Percentiles rank a stretch among this genome's conserved stretches.
These are phyloP conservation scores for Macrobrachium nipponense DNA, from an alignment of 1,140 invertebrate genomes.

Conservation along the genomic window DNA sequence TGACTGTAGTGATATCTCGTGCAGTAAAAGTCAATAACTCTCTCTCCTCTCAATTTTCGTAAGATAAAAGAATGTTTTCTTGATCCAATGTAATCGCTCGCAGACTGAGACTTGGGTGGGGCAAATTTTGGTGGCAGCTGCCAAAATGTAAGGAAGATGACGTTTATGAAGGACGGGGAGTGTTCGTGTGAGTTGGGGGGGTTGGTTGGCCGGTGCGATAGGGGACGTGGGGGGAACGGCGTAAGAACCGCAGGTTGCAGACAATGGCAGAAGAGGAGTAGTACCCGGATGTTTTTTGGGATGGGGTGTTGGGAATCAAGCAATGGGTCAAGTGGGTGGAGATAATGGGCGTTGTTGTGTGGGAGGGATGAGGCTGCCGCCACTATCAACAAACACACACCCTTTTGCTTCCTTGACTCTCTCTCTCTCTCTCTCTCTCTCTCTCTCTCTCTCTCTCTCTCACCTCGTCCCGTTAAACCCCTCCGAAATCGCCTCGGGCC, in stretches of 20 bases:
- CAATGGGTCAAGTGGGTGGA: neutral
- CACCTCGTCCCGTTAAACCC: neutral
- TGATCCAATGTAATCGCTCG: too few species aligned
- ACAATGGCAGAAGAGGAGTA: too few species aligned
- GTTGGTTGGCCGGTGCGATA: neutral
- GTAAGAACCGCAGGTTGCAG: neutral
- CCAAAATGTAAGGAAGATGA: neutral
- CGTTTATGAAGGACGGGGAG: neutral
- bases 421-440: constrained; percentile 42
- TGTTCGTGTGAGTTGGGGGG: neutral
- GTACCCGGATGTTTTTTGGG: neutral
- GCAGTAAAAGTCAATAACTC: too few species aligned
- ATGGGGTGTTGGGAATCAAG: neutral
- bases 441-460: constrained; percentile 41
- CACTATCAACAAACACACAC: constrained; percentile 1
- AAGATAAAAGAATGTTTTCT: too few species aligned
- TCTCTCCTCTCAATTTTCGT: too few species aligned
- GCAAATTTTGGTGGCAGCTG: neutral
- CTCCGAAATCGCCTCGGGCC: neutral
- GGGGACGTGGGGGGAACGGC: neutral
- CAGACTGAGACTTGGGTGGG: too few species aligned
- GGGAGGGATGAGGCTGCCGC: neutral
- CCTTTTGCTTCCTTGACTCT: constrained; percentile 10
- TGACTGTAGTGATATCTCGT: too few species aligned
- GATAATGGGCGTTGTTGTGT: neutral